Percentiles rank a stretch among this genome's conserved stretches.
Conservation (phyloP, 2,797 vertebrate species). For the Trematomus bernacchii region DNA sequence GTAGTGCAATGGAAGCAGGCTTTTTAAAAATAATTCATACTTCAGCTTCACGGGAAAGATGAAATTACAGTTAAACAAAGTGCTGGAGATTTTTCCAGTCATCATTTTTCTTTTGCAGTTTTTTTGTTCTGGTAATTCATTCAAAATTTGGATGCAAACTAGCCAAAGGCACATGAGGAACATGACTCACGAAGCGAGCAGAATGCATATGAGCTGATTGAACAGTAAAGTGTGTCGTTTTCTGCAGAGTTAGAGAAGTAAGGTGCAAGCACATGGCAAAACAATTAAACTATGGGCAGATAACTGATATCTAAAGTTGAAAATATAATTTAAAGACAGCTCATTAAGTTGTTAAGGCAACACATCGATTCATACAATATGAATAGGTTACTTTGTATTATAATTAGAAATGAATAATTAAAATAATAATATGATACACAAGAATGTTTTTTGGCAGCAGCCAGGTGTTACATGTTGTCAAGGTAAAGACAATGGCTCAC, state of each 20-base stretch:
- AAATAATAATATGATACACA: background rate
- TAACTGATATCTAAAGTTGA: slow-evolving; percentile 12
- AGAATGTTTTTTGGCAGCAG: background rate
- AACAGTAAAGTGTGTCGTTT: slow-evolving; percentile 8
- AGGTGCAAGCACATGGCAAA: slow-evolving; percentile 32
- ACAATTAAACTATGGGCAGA: slow-evolving; percentile 22
- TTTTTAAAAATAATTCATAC: background rate
- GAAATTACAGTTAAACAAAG: background rate
- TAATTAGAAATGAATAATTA: background rate
- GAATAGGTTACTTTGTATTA: slow-evolving; percentile 4
- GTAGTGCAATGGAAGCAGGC: background rate
- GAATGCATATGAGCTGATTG: slow-evolving; percentile 10
- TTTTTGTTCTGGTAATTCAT: background rate
- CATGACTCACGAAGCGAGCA: background rate
- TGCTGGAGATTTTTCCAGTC: too few relatives aligned
- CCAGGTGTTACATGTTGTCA: slow-evolving; percentile 1
- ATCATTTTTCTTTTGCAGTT: background rate
- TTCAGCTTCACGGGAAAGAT: background rate
- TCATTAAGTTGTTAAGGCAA: slow-evolving; percentile 10
- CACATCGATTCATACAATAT: background rate
- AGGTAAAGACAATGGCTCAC: background rate
- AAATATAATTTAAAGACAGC: slow-evolving; percentile 6
- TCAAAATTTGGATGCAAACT: background rate
- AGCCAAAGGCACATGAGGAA: background rate
- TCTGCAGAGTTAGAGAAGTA: slow-evolving; percentile 24